Evolutionary conservation across 2,888 invertebrate genomes (phyloP).

Genomic region (Drosophila anceps): DNA sequence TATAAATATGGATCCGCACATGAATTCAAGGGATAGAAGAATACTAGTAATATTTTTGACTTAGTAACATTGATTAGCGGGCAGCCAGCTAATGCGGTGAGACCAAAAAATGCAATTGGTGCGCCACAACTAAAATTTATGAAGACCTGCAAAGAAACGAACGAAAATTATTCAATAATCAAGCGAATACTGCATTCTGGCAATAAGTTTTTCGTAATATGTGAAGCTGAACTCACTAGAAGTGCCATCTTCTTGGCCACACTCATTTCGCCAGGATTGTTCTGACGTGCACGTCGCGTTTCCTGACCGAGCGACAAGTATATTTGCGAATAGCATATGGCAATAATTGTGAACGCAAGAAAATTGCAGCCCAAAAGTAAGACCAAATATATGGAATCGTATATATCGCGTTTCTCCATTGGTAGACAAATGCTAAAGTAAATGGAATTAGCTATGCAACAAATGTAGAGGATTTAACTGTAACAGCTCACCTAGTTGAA

Average conservation of each 20-base stretch:
- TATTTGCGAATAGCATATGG: constrained; percentile 94
- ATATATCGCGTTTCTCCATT: constrained; percentile 90
- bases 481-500: constrained; percentile 88
- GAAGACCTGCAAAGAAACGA: constrained; percentile 86
- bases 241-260: constrained; percentile 96
- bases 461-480: too few relatives aligned
- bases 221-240: constrained; percentile 86
- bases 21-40: constrained; percentile 96
- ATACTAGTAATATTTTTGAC: constrained; percentile 93
- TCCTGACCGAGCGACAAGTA: constrained; percentile 92
- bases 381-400: constrained; percentile 91
- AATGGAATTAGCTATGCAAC: neutral
- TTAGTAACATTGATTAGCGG: constrained; percentile 93
- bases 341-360: constrained; percentile 92
- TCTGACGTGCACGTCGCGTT: constrained; percentile 86
- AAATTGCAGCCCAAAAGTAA: constrained; percentile 91
- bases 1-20: constrained; percentile 97
- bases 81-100: constrained; percentile 93
- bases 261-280: constrained; percentile 88
- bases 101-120: constrained; percentile 95
- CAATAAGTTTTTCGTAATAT: neutral
- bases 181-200: neutral
- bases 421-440: constrained; percentile 92
- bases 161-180: constrained; percentile 1
- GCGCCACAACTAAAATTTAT: constrained; percentile 94